These are phyloP conservation scores for Diachasmimorpha longicaudata DNA, from an alignment of 1,140 invertebrate genomes.

Conservation along the genomic window DNA sequence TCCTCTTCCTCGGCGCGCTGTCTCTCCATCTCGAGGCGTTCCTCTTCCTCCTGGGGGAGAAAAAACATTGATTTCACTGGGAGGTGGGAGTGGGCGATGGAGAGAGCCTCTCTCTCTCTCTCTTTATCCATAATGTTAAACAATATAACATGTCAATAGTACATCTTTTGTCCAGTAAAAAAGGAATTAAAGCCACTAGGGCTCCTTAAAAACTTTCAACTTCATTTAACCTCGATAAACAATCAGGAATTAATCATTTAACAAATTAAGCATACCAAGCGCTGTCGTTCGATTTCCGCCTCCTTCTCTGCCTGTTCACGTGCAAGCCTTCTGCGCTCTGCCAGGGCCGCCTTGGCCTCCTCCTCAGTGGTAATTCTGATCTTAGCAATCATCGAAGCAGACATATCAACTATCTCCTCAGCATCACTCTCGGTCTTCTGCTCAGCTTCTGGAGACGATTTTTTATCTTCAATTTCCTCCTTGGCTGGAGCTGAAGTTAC, in stretches of 20 bases:
- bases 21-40: constrained; percentile 75
- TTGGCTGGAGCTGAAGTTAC: constrained; percentile 32
- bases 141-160: no score
- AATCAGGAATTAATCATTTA: no score
- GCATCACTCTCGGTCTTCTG: constrained; percentile 41
- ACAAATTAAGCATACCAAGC: constrained; percentile 60
- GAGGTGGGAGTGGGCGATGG: no score
- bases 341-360: constrained; percentile 87
- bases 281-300: constrained; percentile 80
- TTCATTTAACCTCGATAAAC: no score
- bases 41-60: constrained; percentile 70
- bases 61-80: constrained; percentile 12
- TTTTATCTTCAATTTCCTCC: constrained; percentile 44
- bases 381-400: constrained; percentile 75
- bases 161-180: no score
- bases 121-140: no score
- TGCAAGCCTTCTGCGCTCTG: constrained; percentile 81
- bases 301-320: constrained; percentile 86
- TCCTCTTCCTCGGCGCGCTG: constrained; percentile 82
- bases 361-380: constrained; percentile 83
- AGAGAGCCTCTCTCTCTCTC: no score
- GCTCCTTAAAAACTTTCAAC: no score
- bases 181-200: no score
- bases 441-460: constrained; percentile 30
- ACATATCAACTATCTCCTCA: constrained; percentile 58